Conservation (phyloP, 2,888 invertebrate genomes). For the Chydorus sphaericus region DNA sequence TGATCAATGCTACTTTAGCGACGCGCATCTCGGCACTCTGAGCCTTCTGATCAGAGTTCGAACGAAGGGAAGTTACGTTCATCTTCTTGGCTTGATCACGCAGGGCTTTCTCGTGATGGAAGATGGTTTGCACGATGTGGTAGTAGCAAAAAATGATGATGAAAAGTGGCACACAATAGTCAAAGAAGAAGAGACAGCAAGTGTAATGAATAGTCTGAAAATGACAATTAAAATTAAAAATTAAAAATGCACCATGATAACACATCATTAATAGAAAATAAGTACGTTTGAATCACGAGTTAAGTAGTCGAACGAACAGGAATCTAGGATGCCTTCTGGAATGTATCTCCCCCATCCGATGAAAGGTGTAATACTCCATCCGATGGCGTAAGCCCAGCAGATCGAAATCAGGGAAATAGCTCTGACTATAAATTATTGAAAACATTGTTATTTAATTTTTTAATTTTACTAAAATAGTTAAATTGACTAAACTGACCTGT, state of each 20-base stretch:
- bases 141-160: slow-evolving; percentile 45
- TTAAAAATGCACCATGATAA: too few species aligned
- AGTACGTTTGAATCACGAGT: slow-evolving; percentile 22
- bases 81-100: slow-evolving; percentile 84
- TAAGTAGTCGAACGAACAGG: slow-evolving; percentile 38
- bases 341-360: slow-evolving; percentile 35
- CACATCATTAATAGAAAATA: neutral
- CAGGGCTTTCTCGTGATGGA: slow-evolving; percentile 72
- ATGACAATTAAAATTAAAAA: too few species aligned
- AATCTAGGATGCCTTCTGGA: slow-evolving; percentile 36
- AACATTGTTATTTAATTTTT: too few species aligned
- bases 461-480: too few species aligned
- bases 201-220: neutral
- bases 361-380: slow-evolving; percentile 30
- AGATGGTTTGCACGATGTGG: slow-evolving; percentile 54
- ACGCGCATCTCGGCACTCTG: slow-evolving; percentile 67
- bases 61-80: slow-evolving; percentile 76
- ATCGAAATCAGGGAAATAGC: slow-evolving; percentile 14
- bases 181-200: slow-evolving; percentile 31
- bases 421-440: slow-evolving; percentile 22
- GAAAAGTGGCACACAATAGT: slow-evolving; percentile 35
- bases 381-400: slow-evolving; percentile 18
- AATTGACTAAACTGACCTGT: neutral
- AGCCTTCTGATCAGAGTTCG: slow-evolving; percentile 52
- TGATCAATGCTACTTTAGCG: slow-evolving; percentile 45